A percentile compares a stretch with the other conserved stretches of the same genome.
Conservation (phyloP, 2,797 vertebrate species). For the Melanotaenia boesemani region DNA sequence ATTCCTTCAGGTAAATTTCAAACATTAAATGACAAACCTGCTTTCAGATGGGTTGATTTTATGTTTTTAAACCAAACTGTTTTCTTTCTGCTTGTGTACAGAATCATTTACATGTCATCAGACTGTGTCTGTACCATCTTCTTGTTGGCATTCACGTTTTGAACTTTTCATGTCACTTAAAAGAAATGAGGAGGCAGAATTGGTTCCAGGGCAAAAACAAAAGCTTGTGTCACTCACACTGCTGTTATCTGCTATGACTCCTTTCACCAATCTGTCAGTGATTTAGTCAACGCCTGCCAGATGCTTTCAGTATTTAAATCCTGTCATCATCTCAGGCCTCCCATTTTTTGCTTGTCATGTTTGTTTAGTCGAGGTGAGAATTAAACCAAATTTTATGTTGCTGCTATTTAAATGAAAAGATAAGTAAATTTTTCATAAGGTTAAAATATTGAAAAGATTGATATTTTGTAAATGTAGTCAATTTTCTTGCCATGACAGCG, state of each 20-base stretch:
- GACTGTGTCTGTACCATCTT: not conserved
- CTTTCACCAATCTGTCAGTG: constrained; percentile 52
- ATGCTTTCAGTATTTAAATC: constrained; percentile 62
- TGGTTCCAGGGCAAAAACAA: constrained; percentile 13
- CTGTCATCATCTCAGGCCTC: constrained; percentile 50
- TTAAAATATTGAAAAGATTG: constrained; percentile 26
- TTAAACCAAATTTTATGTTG: constrained; percentile 59
- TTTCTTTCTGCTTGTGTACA: not conserved
- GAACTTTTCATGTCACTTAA: constrained; percentile 12
- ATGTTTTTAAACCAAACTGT: not conserved
- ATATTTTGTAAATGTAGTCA: constrained; percentile 27
- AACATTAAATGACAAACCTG: not conserved
- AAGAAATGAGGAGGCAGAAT: constrained; percentile 18
- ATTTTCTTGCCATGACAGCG: constrained; percentile 5
- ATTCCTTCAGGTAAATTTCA: not conserved
- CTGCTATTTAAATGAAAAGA: constrained; percentile 30
- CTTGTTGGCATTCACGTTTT: constrained; percentile 14
- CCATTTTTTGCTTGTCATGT: constrained; percentile 58
- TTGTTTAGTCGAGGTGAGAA: constrained; percentile 53
- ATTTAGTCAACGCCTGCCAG: constrained; percentile 48
- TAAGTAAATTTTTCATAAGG: constrained; percentile 29
- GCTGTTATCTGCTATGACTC: constrained; percentile 44
- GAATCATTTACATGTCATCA: constrained; percentile 1
- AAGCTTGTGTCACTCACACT: constrained; percentile 37
- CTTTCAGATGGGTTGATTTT: not conserved